Percentiles rank a stretch among this genome's conserved stretches.
Evolutionary conservation across 2,797 vertebrate species (phyloP).

Genomic region (Phaenicophaeus curvirostris): DNA sequence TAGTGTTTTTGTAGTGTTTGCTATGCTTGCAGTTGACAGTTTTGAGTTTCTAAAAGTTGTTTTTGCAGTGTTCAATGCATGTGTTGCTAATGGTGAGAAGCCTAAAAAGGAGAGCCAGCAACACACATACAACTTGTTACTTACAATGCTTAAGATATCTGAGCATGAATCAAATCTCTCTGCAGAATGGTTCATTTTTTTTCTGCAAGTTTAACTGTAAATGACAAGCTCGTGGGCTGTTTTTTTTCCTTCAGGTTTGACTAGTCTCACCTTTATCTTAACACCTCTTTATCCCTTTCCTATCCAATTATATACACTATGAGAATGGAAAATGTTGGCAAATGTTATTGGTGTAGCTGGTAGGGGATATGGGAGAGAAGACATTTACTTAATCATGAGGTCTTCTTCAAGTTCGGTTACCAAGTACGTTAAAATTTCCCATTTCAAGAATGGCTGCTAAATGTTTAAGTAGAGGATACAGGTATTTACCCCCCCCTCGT

Average conservation of each 20-base stretch:
- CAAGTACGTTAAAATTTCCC: not conserved
- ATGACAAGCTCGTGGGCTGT: not conserved
- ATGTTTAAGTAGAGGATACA: not conserved
- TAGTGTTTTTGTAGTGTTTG: not conserved
- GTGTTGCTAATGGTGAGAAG: not conserved
- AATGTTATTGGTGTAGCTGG: not conserved
- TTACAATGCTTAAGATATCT: not conserved
- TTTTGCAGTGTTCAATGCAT: not conserved
- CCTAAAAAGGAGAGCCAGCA: not conserved
- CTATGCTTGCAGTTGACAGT: not conserved
- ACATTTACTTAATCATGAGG: not conserved
- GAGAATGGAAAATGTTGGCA: not conserved
- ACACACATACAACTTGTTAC: not conserved
- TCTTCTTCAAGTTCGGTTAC: slow-evolving; percentile 2
- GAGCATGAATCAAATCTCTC: not conserved
- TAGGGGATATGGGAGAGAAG: not conserved
- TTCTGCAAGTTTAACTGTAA: slow-evolving; percentile 13
- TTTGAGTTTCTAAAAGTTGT: not conserved
- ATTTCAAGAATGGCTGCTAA: not conserved
- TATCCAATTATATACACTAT: not conserved
- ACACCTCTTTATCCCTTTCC: not conserved
- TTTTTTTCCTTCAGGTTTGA: not conserved
- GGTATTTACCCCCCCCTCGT: not conserved
- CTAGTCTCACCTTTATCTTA: not conserved
- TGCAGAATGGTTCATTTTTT: not conserved